These are phyloP conservation scores for Rhyacophila evoluta DNA, from an alignment of 2,888 invertebrate genomes.

Conservation along the genomic window DNA sequence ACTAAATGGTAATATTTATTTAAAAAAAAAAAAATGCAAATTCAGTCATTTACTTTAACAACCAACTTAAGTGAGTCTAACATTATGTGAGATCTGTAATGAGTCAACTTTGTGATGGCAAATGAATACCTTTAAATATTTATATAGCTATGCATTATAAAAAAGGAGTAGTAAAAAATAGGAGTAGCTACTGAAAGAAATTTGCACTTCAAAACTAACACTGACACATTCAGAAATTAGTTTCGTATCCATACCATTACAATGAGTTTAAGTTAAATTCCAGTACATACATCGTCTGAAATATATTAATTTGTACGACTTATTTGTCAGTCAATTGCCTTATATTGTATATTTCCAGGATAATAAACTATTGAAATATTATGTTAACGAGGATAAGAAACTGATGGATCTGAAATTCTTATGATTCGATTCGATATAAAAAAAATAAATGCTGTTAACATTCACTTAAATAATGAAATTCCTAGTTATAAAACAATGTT, in stretches of 20 bases:
- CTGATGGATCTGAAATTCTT: no score
- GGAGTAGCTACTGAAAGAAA: no score
- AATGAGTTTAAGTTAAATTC: no score
- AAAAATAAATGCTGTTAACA: neutral
- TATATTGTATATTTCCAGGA: neutral
- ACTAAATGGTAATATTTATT: neutral
- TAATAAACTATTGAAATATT: neutral
- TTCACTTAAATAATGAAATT: neutral
- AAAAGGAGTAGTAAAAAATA: no score
- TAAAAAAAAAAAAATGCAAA: neutral
- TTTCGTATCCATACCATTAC: no score
- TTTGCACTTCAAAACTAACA: no score
- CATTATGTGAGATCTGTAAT: neutral
- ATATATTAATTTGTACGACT: neutral
- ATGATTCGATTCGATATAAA: neutral
- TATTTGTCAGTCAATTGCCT: neutral
- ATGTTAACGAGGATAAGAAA: no score
- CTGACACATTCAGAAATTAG: no score
- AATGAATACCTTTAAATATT: no score
- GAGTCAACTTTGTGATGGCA: neutral
- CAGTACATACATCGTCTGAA: no score
- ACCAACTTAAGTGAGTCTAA: neutral
- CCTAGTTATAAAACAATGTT: neutral
- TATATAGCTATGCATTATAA: no score
- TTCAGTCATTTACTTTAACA: neutral